phyloP scores from a whole-genome alignment of 2,113 vertebrate genomes.

The Orycteropus afer region DNA sequence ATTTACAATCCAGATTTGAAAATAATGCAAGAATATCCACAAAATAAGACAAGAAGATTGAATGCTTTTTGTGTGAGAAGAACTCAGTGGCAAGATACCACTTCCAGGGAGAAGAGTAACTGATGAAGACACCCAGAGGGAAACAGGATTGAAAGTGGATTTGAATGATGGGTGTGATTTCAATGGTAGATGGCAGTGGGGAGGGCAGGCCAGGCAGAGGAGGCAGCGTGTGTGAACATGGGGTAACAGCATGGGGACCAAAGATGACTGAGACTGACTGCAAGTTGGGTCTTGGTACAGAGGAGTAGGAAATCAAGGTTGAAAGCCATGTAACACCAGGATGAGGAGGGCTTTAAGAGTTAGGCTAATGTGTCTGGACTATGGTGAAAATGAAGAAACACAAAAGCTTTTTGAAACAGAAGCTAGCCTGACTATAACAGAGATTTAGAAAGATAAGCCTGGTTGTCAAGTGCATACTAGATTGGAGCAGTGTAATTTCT shows the following conservation, averaged over 20 bases:
- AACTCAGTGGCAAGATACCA: background rate
- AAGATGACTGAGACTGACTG: background rate
- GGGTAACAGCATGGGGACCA: too few species aligned
- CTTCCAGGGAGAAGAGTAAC: accelerated
- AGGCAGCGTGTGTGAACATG: background rate
- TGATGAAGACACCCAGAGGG: background rate
- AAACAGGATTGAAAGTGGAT: accelerated
- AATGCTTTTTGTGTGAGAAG: background rate
- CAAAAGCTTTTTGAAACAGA: background rate
- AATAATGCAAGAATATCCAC: background rate
- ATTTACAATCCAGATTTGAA: background rate
- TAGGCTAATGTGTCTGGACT: background rate
- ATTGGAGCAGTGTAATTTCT: background rate
- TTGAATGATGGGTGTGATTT: background rate
- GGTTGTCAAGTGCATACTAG: accelerated
- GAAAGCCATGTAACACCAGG: background rate
- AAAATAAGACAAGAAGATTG: background rate
- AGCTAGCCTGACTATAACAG: background rate
- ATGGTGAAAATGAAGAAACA: background rate
- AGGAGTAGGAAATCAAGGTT: background rate
- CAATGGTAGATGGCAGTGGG: background rate
- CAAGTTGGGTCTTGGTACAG: background rate
- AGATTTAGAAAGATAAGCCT: background rate
- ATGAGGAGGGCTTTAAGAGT: background rate
- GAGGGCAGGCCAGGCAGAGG: background rate